Percentiles rank a stretch among this genome's conserved stretches.
These are phyloP conservation scores for Germaria angustata DNA, from an alignment of 2,888 invertebrate species.

Conservation along the genomic window DNA sequence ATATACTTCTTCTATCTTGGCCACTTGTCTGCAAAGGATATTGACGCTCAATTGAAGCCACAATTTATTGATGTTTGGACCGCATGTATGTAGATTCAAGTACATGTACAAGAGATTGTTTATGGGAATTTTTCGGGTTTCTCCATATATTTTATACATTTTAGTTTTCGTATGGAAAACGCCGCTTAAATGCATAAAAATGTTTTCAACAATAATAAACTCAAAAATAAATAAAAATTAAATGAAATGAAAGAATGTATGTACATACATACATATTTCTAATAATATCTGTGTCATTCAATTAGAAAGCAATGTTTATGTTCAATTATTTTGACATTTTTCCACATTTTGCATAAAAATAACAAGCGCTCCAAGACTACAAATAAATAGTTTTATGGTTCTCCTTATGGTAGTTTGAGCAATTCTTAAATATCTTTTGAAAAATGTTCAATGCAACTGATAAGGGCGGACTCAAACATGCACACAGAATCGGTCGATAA, in stretches of 20 bases:
- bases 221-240: constrained; percentile 13
- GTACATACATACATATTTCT: not conserved
- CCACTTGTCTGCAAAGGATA: constrained; percentile 60
- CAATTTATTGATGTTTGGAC: constrained; percentile 57
- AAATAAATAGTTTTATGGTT: not conserved
- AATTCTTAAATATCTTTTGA: not conserved
- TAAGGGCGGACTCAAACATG: constrained; percentile 9
- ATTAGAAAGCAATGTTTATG: constrained; percentile 62
- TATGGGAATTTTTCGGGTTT: not conserved
- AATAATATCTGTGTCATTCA: constrained; percentile 48
- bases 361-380: too few species aligned
- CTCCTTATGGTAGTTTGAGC: not conserved
- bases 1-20: constrained; percentile 17
- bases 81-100: constrained; percentile 32
- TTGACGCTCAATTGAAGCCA: constrained; percentile 63
- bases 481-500: constrained; percentile 3
- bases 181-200: not conserved
- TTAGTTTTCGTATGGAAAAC: not conserved
- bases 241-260: constrained; percentile 29
- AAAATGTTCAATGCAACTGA: constrained; percentile 8
- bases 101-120: constrained; percentile 30
- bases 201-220: not conserved
- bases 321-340: constrained; percentile 61
- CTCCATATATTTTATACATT: not conserved
- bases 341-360: constrained; percentile 17